phyloP scores from a whole-genome alignment of 2,888 invertebrate species.

The Octodonta nipae region DNA sequence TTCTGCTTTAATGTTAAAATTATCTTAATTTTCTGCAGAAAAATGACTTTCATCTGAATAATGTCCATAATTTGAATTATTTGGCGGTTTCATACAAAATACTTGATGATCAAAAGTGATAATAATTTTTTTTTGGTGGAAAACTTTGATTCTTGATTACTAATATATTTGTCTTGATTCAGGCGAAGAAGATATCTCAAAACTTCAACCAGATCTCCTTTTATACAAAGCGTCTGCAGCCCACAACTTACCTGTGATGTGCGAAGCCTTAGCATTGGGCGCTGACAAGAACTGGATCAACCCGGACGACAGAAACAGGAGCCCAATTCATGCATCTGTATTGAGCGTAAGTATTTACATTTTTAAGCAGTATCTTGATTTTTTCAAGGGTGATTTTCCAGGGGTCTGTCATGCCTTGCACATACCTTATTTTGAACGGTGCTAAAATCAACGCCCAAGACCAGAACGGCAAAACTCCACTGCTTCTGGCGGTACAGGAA shows the following conservation, averaged over 20 bases:
- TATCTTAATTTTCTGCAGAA: too few relatives aligned
- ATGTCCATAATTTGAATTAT: neutral
- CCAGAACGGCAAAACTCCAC: conserved; percentile 67
- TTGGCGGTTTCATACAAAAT: too few relatives aligned
- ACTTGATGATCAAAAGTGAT: too few relatives aligned
- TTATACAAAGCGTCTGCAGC: conserved; percentile 73
- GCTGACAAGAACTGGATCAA: conserved; percentile 69
- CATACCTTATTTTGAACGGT: conserved; percentile 85
- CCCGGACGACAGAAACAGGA: conserved; percentile 51
- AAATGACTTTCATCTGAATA: too few relatives aligned
- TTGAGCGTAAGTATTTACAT: conserved; percentile 55
- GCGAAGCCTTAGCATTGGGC: conserved; percentile 71
- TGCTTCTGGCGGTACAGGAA: conserved; percentile 83
- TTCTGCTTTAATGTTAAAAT: too few relatives aligned
- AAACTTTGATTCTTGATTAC: too few relatives aligned
- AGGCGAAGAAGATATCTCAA: conserved; percentile 61
- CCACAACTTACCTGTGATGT: conserved; percentile 83
- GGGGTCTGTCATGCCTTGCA: conserved; percentile 92
- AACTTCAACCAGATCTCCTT: conserved; percentile 56
- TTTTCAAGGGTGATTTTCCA: conserved; percentile 27
- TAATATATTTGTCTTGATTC: conserved; percentile 7
- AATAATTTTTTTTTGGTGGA: too few relatives aligned
- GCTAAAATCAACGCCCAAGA: conserved; percentile 80
- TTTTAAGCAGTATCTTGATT: neutral
- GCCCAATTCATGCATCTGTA: conserved; percentile 73